Base-by-base conservation (phyloP, 2,113 vertebrate genomes). In the Urocolius indicus region DNA sequence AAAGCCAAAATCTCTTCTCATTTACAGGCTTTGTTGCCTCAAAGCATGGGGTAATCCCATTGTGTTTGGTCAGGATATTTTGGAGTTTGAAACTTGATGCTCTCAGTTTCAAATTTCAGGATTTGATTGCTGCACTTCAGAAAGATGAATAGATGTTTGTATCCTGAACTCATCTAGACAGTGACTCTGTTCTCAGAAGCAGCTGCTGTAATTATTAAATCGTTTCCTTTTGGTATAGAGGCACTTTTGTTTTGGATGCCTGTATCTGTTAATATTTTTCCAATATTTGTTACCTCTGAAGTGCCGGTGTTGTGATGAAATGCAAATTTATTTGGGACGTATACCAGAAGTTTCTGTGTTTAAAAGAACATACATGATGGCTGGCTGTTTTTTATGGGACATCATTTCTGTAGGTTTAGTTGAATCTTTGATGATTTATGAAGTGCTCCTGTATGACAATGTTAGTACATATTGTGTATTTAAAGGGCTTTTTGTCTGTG, bases 61-160 rank as follows among this genome's bases (percentile, higher is more conserved):
- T 81, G 29, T 38, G 46, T 87, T 87, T 91, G 43, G 26, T 96
- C 84, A 91, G 84, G 74, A 48, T 77, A 73, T 77, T 94, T 92
- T 85, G 48, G 48, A 87, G 86, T 52, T 68, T 85, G 92, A 94
- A 94, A 94, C 10, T 82, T 76, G n/a, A 94, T 59, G 43, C 32
- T 80, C 38, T 29, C 13, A 6, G 81, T 74, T 65, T 97, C 51
- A 66, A 41, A 82, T 96, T 66, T 87, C 95, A 73, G 19, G 46
- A 32, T 49, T 84, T 66, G 29, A 45, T 34, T 51, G 11, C 21
- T 6, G 22, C 13, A 67, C 18, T 87, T 75, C 41, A 90, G 79
- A 94, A 79, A 51, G 7, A 2, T 8, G 19, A 38, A 9, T 36
- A 91, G 59, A 2, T 46, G 20, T 16, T 29, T 41, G 4, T 49